Evolutionary conservation across 1,140 invertebrate genomes (phyloP), one percentile per base, ranked within the genome.

Genomic region (Zaprionus vittiger): DNA sequence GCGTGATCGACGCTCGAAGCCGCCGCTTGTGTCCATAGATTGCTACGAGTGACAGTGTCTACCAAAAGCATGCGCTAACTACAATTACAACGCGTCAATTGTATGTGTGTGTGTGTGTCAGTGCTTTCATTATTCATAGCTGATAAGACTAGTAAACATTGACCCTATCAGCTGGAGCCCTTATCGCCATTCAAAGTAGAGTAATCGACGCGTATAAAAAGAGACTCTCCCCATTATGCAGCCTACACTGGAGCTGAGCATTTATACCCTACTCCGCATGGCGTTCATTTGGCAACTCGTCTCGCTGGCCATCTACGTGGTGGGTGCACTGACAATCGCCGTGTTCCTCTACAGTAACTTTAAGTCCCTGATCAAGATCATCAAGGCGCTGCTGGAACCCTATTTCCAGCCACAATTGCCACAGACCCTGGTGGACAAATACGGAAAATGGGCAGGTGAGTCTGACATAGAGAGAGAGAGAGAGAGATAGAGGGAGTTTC

Each of bases 371-470:
- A 66, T 94, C 55, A 91, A 93, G 56, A 84, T 94, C 59, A 77
- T 93, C 22, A 93, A 93, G 65, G 93, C 94, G 4, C 76, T 94
- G 83, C 81, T 95, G 68, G 93, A 93, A 84, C 94, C 94, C 31
- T 95, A 93, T 74, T 94, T 95, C 75, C 93, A 94, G 82, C 94
- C 94, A 5, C 84, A 93, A 22, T 92, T 94, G 74, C 94, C 94
- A 57, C 92, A 94, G 75, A 92, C 93, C 5, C 77, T 95, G 75
- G 69, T 93, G 31, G 94, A 94, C 70, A 94, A 93, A 80, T 95
- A 93, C 80, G 94, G 94, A 82, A 92, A 94, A 73, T 95, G 94
- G 94, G 94, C 94, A 76, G 94, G 94, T 95, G 47, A 93, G 92
- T 78, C 14, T 73, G 12, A 9, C 9, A 69, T n/a, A 64, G 6